Conservation (phyloP, 2,113 vertebrate genomes). For the Gymnarchus niloticus region DNA sequence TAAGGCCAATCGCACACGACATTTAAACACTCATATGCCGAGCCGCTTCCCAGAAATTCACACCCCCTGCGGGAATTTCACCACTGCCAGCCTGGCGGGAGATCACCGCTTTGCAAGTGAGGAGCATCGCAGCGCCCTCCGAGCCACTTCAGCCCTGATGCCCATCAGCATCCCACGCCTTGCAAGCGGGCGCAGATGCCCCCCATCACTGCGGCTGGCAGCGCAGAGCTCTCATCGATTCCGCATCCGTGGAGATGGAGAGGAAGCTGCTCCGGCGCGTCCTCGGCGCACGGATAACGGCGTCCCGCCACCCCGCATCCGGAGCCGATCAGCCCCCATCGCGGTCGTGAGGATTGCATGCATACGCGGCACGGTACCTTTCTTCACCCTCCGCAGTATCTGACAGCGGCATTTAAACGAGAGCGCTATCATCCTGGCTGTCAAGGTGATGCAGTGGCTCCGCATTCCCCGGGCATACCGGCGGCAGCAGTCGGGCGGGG, state of each 20-base stretch:
- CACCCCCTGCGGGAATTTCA: constrained; percentile 2
- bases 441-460: constrained; percentile 52
- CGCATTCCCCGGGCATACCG: constrained; percentile 29
- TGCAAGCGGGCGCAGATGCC: not conserved
- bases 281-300: too few relatives aligned
- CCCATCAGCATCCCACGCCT: not conserved
- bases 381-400: constrained; percentile 88
- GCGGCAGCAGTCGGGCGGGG: constrained; percentile 29
- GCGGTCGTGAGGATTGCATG: not conserved
- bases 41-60: not conserved
- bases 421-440: constrained; percentile 92
- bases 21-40: not conserved
- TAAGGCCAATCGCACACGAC: not conserved
- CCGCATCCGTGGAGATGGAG: not conserved
- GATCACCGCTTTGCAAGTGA: not conserved
- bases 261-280: constrained; percentile 10
- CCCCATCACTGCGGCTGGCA: constrained; percentile 6
- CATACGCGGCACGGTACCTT: constrained; percentile 72
- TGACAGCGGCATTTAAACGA: constrained; percentile 98
- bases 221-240: constrained; percentile 26
- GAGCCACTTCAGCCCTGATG: not conserved
- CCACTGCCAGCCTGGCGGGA: not conserved
- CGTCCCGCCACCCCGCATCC: not conserved
- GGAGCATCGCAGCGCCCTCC: not conserved
- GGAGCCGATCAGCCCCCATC: not conserved